Conservation (phyloP, 2,888 invertebrate genomes). For the Tinea trinotella region DNA sequence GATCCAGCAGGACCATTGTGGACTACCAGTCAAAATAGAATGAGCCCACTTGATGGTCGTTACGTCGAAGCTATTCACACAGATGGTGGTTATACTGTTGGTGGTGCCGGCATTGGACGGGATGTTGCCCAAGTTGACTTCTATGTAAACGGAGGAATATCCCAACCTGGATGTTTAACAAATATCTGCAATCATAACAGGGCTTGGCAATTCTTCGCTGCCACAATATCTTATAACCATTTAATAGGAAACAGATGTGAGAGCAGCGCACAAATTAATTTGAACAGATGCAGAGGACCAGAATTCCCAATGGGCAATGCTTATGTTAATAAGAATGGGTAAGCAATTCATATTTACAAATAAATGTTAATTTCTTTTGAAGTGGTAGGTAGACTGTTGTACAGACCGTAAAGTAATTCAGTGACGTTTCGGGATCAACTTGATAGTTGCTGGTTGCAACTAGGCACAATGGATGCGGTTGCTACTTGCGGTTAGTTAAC, state of each 20-base stretch:
- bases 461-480: too few relatives aligned
- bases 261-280: slow-evolving; percentile 33
- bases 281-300: slow-evolving; percentile 37
- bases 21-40: slow-evolving; percentile 22
- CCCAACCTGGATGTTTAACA: slow-evolving; percentile 19
- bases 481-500: too few relatives aligned
- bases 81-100: slow-evolving; percentile 24
- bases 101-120: slow-evolving; percentile 25
- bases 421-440: too few relatives aligned
- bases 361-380: too few relatives aligned
- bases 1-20: slow-evolving; percentile 55
- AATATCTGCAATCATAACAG: slow-evolving; percentile 19
- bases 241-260: slow-evolving; percentile 28
- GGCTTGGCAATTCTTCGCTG: slow-evolving; percentile 16
- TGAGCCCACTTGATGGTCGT: slow-evolving; percentile 22
- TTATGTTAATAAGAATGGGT: slow-evolving; percentile 38
- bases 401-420: too few relatives aligned
- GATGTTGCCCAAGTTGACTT: slow-evolving; percentile 18
- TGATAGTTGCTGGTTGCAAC: too few relatives aligned
- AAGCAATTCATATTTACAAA: too few relatives aligned
- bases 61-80: slow-evolving; percentile 36
- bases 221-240: slow-evolving; percentile 15
- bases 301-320: slow-evolving; percentile 38
- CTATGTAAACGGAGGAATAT: slow-evolving; percentile 30
- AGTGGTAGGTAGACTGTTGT: too few relatives aligned